phyloP scores from a whole-genome alignment of 2,797 vertebrate species.

The Sebastes variabilis region DNA sequence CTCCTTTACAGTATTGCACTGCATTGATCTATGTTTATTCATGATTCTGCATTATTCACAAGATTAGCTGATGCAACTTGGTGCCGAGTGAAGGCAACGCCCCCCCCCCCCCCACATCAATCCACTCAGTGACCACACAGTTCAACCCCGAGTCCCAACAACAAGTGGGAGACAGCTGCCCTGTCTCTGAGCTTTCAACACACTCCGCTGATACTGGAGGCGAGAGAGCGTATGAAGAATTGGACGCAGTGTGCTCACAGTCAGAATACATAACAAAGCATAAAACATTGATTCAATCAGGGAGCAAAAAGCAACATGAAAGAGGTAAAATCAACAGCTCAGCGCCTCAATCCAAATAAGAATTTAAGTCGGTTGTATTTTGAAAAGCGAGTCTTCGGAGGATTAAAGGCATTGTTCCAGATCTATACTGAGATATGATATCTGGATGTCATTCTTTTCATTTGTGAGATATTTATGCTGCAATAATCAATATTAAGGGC shows the following conservation, averaged over 20 bases:
- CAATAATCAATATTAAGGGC: too few species aligned
- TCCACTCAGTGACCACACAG: constrained; percentile 60
- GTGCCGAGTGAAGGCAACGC: constrained; percentile 65
- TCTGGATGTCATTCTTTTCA: background rate
- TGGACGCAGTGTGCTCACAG: constrained; percentile 34
- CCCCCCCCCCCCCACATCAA: constrained; percentile 12
- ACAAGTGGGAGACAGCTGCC: constrained; percentile 49
- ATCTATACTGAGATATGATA: background rate
- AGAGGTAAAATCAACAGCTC: constrained; percentile 48
- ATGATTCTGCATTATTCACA: constrained; percentile 79
- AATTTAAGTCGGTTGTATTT: constrained; percentile 23
- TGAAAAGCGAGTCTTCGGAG: constrained; percentile 10
- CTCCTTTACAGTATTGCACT: constrained; percentile 62
- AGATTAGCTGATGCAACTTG: constrained; percentile 78
- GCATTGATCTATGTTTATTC: constrained; percentile 73
- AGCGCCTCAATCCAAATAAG: constrained; percentile 34
- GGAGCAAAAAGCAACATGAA: constrained; percentile 59
- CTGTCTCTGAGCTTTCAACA: constrained; percentile 46
- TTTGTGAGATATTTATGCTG: background rate
- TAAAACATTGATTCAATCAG: constrained; percentile 67
- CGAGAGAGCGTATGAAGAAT: constrained; percentile 2
- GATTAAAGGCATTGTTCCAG: background rate
- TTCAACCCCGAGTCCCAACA: constrained; percentile 47
- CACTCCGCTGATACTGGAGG: constrained; percentile 4
- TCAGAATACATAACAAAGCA: constrained; percentile 61